Evolutionary conservation across 2,888 invertebrate species (phyloP).

Genomic region (Polymixis lichenea): DNA sequence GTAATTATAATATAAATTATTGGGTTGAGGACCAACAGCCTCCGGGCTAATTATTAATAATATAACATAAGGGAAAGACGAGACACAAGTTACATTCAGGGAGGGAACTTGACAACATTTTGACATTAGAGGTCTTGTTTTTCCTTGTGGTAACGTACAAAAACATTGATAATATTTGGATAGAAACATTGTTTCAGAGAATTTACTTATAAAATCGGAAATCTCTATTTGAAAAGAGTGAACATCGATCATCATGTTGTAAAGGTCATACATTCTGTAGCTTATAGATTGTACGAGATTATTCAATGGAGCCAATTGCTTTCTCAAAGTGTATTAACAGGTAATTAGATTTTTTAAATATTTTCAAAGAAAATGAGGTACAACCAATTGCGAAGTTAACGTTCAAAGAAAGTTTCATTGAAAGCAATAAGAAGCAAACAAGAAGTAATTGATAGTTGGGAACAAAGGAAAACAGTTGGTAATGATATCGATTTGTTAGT

Average conservation of each 20-base stretch:
- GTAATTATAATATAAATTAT: constrained; percentile 55
- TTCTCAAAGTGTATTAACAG: background rate
- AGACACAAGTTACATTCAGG: constrained; percentile 13
- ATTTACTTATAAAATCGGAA: background rate
- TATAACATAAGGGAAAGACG: constrained; percentile 16
- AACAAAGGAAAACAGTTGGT: background rate
- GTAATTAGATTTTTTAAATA: too few species aligned
- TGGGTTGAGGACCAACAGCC: constrained; percentile 27
- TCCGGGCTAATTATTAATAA: constrained; percentile 53
- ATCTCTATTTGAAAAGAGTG: background rate
- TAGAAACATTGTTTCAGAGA: background rate
- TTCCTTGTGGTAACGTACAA: background rate
- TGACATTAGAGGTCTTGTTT: constrained; percentile 1
- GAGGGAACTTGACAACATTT: constrained; percentile 34
- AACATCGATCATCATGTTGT: background rate
- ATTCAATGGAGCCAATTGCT: background rate
- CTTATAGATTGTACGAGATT: background rate
- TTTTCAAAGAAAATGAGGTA: too few species aligned
- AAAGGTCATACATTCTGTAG: background rate
- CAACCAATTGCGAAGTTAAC: constrained; percentile 2
- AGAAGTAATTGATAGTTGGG: background rate
- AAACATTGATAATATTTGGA: constrained; percentile 2
- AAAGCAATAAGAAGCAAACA: constrained; percentile 11
- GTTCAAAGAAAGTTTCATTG: constrained; percentile 2
- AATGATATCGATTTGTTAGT: constrained; percentile 27